A percentile compares a stretch with the other conserved stretches of the same genome.
phyloP scores from a whole-genome alignment of 2,888 invertebrate species.

The Steromphala cineraria region DNA sequence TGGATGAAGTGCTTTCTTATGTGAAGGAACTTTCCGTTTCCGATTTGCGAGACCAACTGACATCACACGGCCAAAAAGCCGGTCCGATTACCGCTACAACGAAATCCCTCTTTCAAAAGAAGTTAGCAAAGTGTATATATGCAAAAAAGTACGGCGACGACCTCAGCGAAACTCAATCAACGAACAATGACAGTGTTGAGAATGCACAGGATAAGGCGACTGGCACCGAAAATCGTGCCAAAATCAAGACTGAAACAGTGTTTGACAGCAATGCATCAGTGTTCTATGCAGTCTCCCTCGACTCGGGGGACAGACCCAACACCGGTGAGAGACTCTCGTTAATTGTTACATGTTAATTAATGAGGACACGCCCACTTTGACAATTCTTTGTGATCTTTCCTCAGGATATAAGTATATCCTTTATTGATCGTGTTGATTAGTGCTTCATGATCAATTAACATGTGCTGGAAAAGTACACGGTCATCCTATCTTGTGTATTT shows the following conservation, averaged over 20 bases:
- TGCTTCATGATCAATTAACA: too few species aligned
- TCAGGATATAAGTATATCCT: too few species aligned
- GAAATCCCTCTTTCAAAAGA: slow-evolving; percentile 49
- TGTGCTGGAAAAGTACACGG: too few species aligned
- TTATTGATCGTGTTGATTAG: too few species aligned
- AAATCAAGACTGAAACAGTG: not conserved
- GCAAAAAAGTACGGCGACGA: slow-evolving; percentile 24
- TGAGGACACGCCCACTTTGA: not conserved
- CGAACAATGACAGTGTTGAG: not conserved
- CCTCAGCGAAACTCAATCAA: not conserved
- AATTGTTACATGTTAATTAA: too few species aligned
- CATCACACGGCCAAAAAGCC: slow-evolving; percentile 50
- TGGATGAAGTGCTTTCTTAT: slow-evolving; percentile 54
- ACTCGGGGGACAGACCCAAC: not conserved
- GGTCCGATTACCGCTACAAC: slow-evolving; percentile 57
- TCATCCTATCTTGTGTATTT: too few species aligned
- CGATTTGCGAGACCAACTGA: slow-evolving; percentile 48
- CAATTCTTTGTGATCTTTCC: not conserved
- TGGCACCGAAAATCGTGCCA: not conserved
- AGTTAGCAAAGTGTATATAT: slow-evolving; percentile 50
- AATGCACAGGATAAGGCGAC: not conserved
- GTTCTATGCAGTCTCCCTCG: not conserved
- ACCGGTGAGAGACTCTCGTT: not conserved
- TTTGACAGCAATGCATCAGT: not conserved
- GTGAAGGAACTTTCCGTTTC: slow-evolving; percentile 44